phyloP scores from a whole-genome alignment of 2,113 vertebrate species.

The Myodes glareolus region DNA sequence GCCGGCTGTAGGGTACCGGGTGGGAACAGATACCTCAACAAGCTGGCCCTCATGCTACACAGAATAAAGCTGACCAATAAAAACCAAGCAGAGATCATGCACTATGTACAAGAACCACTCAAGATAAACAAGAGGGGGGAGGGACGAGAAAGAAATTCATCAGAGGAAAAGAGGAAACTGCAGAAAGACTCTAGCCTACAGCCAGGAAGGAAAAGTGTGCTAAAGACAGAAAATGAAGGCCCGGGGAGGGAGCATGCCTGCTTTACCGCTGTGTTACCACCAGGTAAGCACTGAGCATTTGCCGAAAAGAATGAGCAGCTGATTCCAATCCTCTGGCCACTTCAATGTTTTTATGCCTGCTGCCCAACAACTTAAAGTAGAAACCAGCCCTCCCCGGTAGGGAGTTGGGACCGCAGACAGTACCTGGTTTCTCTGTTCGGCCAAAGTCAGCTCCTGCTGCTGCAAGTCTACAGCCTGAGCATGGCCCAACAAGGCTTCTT shows the following conservation, averaged over 20 bases:
- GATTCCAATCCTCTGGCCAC: background rate
- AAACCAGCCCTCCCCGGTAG: background rate
- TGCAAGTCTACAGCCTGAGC: conserved; percentile 92
- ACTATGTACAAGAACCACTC: background rate
- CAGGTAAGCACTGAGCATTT: background rate
- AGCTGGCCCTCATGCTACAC: too few species aligned
- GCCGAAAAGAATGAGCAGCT: conserved; percentile 16
- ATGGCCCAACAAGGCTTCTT: conserved; percentile 89
- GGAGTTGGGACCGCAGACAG: background rate
- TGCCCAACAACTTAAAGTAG: background rate
- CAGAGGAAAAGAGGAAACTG: background rate
- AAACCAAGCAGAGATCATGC: background rate
- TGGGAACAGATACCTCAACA: too few species aligned
- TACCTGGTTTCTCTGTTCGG: conserved; percentile 94
- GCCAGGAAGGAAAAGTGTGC: background rate
- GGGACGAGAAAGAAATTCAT: background rate
- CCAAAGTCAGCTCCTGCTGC: conserved; percentile 90
- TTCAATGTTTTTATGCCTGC: background rate
- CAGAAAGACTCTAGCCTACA: background rate
- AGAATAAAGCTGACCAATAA: background rate
- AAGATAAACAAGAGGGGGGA: background rate
- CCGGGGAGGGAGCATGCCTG: background rate
- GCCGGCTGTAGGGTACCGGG: too few species aligned
- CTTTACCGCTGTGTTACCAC: background rate
- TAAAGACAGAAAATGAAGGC: background rate